Conservation (phyloP, 2,113 vertebrate species). For the Leptobrachium leishanense region DNA sequence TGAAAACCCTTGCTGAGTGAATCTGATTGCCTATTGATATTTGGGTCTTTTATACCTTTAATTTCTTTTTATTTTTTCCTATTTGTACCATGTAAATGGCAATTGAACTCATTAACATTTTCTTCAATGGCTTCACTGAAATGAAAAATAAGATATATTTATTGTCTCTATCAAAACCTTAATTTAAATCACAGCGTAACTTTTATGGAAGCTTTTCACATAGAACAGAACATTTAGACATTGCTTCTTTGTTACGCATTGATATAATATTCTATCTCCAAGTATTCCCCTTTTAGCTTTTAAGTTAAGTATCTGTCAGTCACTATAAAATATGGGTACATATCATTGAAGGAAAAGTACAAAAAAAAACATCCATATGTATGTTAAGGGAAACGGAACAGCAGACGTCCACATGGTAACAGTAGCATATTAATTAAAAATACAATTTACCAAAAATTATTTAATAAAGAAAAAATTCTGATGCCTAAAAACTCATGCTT, state of each 20-base stretch:
- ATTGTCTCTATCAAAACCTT: slow-evolving; percentile 47
- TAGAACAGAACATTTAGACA: slow-evolving; percentile 52
- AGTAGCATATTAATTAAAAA: slow-evolving; percentile 54
- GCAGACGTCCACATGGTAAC: slow-evolving; percentile 21
- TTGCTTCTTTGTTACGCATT: slow-evolving; percentile 53
- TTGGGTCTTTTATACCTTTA: neutral
- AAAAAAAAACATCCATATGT: slow-evolving; percentile 56
- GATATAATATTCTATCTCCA: slow-evolving; percentile 57
- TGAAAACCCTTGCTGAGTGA: neutral
- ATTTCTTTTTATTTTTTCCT: neutral
- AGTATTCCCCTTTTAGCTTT: slow-evolving; percentile 61
- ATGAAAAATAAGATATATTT: neutral
- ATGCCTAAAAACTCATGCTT: too few species aligned
- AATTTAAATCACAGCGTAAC: slow-evolving; percentile 57
- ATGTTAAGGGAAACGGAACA: slow-evolving; percentile 56
- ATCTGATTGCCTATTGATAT: slow-evolving; percentile 11
- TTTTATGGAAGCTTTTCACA: slow-evolving; percentile 53
- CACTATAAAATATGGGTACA: slow-evolving; percentile 59
- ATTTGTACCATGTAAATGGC: neutral
- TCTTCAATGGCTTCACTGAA: neutral
- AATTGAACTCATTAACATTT: neutral
- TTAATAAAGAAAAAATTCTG: too few species aligned
- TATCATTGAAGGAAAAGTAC: slow-evolving; percentile 59
- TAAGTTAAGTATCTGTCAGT: slow-evolving; percentile 62
- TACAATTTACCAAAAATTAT: neutral